phyloP scores from a whole-genome alignment of 2,888 invertebrate species.

The Xestobium rufovillosum region DNA sequence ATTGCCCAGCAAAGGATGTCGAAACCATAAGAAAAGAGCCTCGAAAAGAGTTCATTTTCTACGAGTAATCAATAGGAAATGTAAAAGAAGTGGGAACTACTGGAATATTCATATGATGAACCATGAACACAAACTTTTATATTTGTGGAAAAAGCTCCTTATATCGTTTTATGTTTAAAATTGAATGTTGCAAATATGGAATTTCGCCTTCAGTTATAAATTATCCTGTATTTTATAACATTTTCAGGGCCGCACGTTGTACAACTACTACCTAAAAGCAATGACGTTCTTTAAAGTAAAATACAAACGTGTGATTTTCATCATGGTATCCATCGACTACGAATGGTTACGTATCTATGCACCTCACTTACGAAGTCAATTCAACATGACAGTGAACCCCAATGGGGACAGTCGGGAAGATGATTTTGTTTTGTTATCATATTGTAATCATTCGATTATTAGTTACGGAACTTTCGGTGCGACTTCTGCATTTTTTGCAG shows the following conservation, averaged over 20 bases:
- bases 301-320: slow-evolving; percentile 19
- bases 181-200: too few relatives aligned
- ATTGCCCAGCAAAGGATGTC: too few relatives aligned
- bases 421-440: slow-evolving; percentile 19
- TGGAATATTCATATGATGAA: too few relatives aligned
- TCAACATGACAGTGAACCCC: slow-evolving; percentile 15
- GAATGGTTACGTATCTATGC: slow-evolving; percentile 15
- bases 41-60: too few relatives aligned
- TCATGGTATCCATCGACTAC: slow-evolving; percentile 17
- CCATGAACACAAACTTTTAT: too few relatives aligned
- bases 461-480: slow-evolving; percentile 22
- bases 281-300: slow-evolving; percentile 19
- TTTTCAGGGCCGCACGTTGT: slow-evolving; percentile 16
- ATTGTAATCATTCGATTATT: slow-evolving; percentile 23
- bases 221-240: slow-evolving; percentile 4
- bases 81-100: too few relatives aligned
- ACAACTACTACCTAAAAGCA: slow-evolving; percentile 19
- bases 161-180: too few relatives aligned
- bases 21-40: too few relatives aligned
- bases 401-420: slow-evolving; percentile 9
- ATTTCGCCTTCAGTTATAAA: too few relatives aligned
- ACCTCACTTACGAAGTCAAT: slow-evolving; percentile 6
- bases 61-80: too few relatives aligned
- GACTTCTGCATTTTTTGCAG: slow-evolving; percentile 17
- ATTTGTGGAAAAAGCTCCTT: too few relatives aligned